A percentile compares a stretch with the other conserved stretches of the same genome.
phyloP scores from a whole-genome alignment of 30 jellyfish, hydroid and myxozoan species.

The Turritopsis rubra region DNA sequence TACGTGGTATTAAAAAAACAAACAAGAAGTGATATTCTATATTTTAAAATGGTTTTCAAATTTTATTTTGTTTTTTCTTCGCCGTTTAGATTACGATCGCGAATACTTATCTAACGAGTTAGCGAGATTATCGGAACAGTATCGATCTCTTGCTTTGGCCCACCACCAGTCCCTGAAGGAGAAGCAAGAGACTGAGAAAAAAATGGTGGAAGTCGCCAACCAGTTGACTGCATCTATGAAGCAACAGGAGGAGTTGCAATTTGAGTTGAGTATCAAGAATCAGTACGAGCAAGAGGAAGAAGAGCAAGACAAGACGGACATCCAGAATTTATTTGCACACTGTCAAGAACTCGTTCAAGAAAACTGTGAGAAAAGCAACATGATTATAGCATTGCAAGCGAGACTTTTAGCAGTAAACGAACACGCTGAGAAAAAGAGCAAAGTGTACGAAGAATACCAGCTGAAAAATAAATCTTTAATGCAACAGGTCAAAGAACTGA shows the following conservation, averaged over 20 bases:
- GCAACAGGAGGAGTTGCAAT: background rate
- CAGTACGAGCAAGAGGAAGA: background rate
- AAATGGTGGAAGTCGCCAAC: conserved; percentile 3
- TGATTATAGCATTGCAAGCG: conserved; percentile 23
- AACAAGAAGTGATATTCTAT: too few relatives aligned
- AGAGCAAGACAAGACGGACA: background rate
- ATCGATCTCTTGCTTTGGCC: background rate
- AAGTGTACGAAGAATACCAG: conserved; percentile 33
- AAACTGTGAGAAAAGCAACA: conserved; percentile 14
- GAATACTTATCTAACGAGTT: conserved; percentile 15
- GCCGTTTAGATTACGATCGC: conserved; percentile 7
- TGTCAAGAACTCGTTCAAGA: conserved; percentile 26
- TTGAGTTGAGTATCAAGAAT: conserved; percentile 3
- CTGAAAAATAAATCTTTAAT: conserved; percentile 45
- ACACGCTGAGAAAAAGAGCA: conserved; percentile 36
- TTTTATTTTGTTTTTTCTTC: background rate
- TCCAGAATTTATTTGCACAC: background rate
- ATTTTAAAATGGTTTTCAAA: too few relatives aligned
- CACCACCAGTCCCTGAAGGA: background rate
- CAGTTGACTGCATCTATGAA: background rate
- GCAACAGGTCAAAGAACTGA: conserved; percentile 67
- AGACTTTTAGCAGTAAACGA: conserved; percentile 24
- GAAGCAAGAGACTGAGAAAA: conserved; percentile 7
- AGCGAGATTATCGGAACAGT: conserved; percentile 16
- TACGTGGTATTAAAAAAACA: too few relatives aligned